Percentiles rank a stretch among this genome's conserved stretches.
Conservation (phyloP, 2,113 vertebrate genomes). For the Gila orcuttii region DNA sequence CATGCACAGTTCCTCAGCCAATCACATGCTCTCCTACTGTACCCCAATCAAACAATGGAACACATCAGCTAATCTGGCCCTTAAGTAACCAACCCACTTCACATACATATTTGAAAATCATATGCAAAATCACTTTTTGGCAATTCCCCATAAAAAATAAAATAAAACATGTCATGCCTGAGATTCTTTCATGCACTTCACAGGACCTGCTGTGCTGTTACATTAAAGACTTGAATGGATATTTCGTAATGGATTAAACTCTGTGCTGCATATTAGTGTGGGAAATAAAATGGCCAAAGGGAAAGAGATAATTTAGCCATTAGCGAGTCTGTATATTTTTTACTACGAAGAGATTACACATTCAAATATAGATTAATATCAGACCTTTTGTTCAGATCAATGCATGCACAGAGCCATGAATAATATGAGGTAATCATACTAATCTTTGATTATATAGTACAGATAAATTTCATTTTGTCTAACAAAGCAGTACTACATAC, state of each 20-base stretch:
- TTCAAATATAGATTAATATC: not conserved
- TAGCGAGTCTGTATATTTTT: constrained; percentile 12
- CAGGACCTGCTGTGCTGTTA: constrained; percentile 52
- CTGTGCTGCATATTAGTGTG: not conserved
- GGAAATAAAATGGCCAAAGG: not conserved
- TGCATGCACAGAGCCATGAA: constrained; percentile 24
- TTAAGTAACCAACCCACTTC: not conserved
- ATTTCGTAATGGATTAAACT: not conserved
- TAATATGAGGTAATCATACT: not conserved
- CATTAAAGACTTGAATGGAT: constrained; percentile 3
- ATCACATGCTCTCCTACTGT: not conserved
- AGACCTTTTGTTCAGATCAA: constrained; percentile 13
- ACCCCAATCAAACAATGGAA: not conserved
- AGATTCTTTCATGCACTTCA: constrained; percentile 10
- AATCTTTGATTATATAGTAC: constrained; percentile 22
- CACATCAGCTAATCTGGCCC: not conserved
- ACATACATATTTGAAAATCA: not conserved
- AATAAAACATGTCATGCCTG: not conserved
- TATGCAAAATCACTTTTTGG: not conserved
- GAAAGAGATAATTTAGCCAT: not conserved
- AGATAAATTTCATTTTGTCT: not conserved
- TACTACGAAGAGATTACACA: constrained; percentile 4
- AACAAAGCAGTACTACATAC: not conserved
- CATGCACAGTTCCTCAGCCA: constrained; percentile 3
- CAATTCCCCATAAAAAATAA: not conserved